Conservation (phyloP, 2,797 vertebrate genomes). For the Tokudaia muenninki region DNA sequence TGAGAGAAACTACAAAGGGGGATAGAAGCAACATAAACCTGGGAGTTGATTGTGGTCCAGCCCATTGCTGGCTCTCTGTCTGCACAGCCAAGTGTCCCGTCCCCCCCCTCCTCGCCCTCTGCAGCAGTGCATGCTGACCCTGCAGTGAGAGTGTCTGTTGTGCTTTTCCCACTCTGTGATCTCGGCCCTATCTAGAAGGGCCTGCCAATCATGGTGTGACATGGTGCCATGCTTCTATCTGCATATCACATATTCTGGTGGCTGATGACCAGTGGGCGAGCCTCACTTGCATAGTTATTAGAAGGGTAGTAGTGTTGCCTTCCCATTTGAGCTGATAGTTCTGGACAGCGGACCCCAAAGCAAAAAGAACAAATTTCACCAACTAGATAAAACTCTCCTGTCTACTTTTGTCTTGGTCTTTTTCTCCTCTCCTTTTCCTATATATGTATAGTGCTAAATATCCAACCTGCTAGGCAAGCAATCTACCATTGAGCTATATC, state of each 20-base stretch:
- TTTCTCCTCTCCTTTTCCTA: too few relatives aligned
- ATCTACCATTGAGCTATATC: neutral
- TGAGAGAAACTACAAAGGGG: constrained; percentile 27
- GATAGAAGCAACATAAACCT: constrained; percentile 70
- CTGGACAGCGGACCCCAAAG: constrained; percentile 67
- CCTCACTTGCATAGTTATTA: constrained; percentile 51
- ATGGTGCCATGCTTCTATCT: constrained; percentile 73
- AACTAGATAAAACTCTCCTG: constrained; percentile 75
- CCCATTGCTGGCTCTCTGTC: constrained; percentile 65
- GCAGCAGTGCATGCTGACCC: constrained; percentile 73
- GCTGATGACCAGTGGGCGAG: constrained; percentile 56
- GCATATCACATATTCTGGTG: constrained; percentile 22
- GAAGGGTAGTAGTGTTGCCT: constrained; percentile 70
- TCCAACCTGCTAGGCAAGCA: neutral
- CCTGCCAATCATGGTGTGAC: constrained; percentile 77
- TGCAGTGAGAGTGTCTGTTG: constrained; percentile 35
- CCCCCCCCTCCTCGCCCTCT: constrained; percentile 56
- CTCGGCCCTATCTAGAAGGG: constrained; percentile 39
- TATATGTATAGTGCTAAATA: neutral
- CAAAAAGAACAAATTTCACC: constrained; percentile 70
- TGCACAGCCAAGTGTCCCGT: constrained; percentile 50
- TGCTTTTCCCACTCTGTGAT: constrained; percentile 78
- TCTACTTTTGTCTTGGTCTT: constrained; percentile 28
- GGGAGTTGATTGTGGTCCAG: constrained; percentile 68
- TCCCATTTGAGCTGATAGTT: constrained; percentile 70